Evolutionary conservation across 2,113 vertebrate species (phyloP).

Genomic region (Cariama cristata): DNA sequence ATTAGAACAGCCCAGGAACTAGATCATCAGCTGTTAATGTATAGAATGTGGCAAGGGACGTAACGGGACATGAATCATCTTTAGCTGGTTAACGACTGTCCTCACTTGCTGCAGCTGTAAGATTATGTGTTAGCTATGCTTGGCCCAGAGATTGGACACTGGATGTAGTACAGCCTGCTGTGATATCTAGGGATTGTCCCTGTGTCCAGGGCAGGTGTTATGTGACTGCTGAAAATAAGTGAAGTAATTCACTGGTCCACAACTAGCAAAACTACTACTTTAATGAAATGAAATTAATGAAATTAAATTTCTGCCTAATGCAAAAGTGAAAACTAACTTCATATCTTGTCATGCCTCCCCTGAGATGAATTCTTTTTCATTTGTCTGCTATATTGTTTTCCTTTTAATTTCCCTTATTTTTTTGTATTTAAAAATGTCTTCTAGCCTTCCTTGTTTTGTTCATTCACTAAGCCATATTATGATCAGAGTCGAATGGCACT

Average conservation of each 20-base stretch:
- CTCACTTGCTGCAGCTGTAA: rapidly evolving
- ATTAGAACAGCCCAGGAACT: neutral
- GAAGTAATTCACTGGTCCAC: neutral
- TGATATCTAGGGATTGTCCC: neutral
- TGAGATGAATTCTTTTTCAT: neutral
- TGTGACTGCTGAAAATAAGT: neutral
- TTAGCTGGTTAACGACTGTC: neutral
- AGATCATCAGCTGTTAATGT: neutral
- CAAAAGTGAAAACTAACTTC: neutral
- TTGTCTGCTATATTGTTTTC: neutral
- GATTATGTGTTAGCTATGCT: neutral
- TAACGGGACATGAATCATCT: neutral
- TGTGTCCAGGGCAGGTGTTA: neutral
- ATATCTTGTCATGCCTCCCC: neutral
- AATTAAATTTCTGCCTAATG: neutral
- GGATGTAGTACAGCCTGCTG: neutral
- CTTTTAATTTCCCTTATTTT: neutral
- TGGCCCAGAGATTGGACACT: neutral
- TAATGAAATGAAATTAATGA: neutral
- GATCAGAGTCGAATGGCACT: neutral
- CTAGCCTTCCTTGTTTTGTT: neutral
- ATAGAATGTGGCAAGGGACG: neutral
- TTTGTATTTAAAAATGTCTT: neutral
- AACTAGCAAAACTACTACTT: neutral
- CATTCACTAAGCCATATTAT: neutral